Evolutionary conservation across 2,113 vertebrate species (phyloP), one percentile per base, ranked within the genome.

Genomic region (Petroica traversi): DNA sequence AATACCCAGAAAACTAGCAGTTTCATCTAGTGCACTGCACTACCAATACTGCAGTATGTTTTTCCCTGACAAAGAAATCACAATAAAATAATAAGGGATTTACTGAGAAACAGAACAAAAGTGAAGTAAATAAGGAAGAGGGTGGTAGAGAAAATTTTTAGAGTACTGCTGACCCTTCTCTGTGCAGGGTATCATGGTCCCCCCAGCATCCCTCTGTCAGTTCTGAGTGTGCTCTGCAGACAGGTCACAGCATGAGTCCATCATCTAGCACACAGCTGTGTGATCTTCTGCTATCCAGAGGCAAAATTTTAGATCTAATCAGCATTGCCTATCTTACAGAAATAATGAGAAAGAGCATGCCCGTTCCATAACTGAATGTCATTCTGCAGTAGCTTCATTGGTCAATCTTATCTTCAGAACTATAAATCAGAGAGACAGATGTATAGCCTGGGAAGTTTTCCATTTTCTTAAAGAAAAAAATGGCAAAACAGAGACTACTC

Each of bases 401-500:
- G 66, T 94, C 94, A 91, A 46, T 75, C 67, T 92, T 88, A 84
- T 66, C 92, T 91, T 88, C 84, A 91, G 54, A 93, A 85, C 36
- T 58, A 81, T 73, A 89, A 85, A 76, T 85, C 81, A 88, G 93
- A 78, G 26, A 75, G 12, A 59, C 33, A 45, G 69, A 81, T 2
- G 3, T 38, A 85, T 28, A 82, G 63, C 57, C 64, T 85, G 38
- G 31, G 83, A 93, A 86, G 64, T 52, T 79, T 89, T 91, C 83
- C 49, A 75, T 83, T 87, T 93, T 88, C 58, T 52, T 85, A 41
- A 68, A 61, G 80, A 20, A 19, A 64, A 73, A 91, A 66, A 87
- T 59, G 38, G 15, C 49, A 79, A 87, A 93, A 38, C 14, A 58
- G 55, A 40, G 41, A 79, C 74, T 88, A 49, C 34, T 76, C 62